phyloP scores from a whole-genome alignment of 35 echinoderm and acorn worm species.

The Ophiothrix spiculata region DNA sequence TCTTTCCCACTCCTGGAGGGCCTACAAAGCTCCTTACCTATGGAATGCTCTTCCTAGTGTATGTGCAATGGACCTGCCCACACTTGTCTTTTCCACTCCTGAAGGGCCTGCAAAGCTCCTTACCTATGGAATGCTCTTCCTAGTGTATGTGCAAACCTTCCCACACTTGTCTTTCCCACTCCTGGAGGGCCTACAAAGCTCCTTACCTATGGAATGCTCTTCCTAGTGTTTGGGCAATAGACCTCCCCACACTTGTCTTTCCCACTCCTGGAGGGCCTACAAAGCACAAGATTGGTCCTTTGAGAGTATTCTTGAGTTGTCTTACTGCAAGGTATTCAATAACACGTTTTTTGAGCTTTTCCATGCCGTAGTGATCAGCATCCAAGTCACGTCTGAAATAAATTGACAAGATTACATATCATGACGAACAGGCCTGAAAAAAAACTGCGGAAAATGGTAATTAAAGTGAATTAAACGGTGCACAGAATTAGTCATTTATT shows the following conservation, averaged over 20 bases:
- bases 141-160: too few relatives aligned
- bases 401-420: constrained; percentile 45
- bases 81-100: constrained; percentile 91
- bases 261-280: constrained; percentile 97
- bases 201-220: constrained; percentile 90
- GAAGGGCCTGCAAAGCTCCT: constrained; percentile 88
- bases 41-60: constrained; percentile 86
- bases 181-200: too few relatives aligned
- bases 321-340: constrained; percentile 92
- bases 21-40: too few relatives aligned
- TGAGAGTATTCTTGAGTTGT: constrained; percentile 91
- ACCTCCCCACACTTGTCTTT: constrained; percentile 94
- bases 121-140: too few relatives aligned
- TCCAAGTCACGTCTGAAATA: constrained; percentile 75
- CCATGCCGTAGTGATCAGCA: constrained; percentile 86
- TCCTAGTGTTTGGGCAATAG: constrained; percentile 85
- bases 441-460: not conserved
- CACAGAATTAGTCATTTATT: not conserved
- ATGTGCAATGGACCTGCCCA: constrained; percentile 85
- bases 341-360: constrained; percentile 88
- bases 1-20: too few relatives aligned
- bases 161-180: too few relatives aligned
- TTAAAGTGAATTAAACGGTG: not conserved
- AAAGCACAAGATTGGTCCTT: constrained; percentile 94
- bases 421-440: not conserved